phyloP scores from a whole-genome alignment of 2,797 vertebrate species.

The Lepus townsendii region DNA sequence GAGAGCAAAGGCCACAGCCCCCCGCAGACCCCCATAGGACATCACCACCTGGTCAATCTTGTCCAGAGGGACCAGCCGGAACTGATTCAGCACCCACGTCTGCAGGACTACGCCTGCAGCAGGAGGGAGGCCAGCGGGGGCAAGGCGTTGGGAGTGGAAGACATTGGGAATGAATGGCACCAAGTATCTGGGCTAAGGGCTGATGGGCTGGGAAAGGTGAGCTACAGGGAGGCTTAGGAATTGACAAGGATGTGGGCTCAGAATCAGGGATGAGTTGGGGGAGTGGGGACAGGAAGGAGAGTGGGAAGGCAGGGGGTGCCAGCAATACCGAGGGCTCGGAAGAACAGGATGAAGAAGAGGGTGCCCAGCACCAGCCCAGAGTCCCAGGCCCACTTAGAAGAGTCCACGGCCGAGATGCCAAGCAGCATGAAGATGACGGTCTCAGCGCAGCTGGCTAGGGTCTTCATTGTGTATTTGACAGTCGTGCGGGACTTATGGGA shows the following conservation, averaged over 20 bases:
- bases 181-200: slow-evolving; percentile 60
- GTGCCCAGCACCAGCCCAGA: slow-evolving; percentile 96
- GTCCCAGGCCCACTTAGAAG: slow-evolving; percentile 98
- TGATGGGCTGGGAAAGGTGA: slow-evolving; percentile 63
- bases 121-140: slow-evolving; percentile 80
- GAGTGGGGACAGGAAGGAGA: not conserved
- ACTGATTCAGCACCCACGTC: slow-evolving; percentile 96
- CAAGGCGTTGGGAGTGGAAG: slow-evolving; percentile 70
- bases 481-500: slow-evolving; percentile 98
- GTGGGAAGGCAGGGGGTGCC: slow-evolving; percentile 21
- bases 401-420: slow-evolving; percentile 97
- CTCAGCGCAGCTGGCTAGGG: slow-evolving; percentile 96
- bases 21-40: slow-evolving; percentile 97
- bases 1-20: slow-evolving; percentile 96
- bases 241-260: slow-evolving; percentile 42
- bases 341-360: slow-evolving; percentile 96
- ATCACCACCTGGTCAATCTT: slow-evolving; percentile 98
- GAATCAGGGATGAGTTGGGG: slow-evolving; percentile 8
- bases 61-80: slow-evolving; percentile 96
- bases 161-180: slow-evolving; percentile 51
- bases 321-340: slow-evolving; percentile 94
- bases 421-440: slow-evolving; percentile 99
- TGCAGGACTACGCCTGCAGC: slow-evolving; percentile 95
- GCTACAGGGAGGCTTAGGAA: slow-evolving; percentile 37
- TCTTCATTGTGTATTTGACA: slow-evolving; percentile 98